Evolutionary conservation across 2,888 invertebrate genomes (phyloP), one percentile per base, ranked within the genome.

Genomic region (Nomada goodeniana): DNA sequence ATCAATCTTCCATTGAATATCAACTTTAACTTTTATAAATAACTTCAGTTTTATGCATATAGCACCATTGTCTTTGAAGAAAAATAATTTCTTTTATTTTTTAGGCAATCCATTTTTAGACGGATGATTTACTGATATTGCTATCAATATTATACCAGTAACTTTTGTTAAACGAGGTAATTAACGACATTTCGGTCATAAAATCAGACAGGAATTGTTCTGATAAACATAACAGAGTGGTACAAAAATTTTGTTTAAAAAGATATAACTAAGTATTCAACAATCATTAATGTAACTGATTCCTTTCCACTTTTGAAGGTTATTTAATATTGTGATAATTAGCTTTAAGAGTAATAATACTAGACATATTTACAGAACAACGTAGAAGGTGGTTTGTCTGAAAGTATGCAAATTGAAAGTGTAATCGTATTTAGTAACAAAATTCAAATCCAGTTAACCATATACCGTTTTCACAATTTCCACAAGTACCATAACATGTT

Each of bases 151-250:
- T 89, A 80, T 90, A 90, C 85, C 89, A 92, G 90, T 92, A 92
- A 91, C 91, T 92, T 92, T 90, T 90, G 89, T 90, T 90, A 89
- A 92, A 91, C 91, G 91, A 92, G 92, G 92, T 92, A 92, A 92
- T 91, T 87, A 89, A 91, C 88, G 89, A 90, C 88, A 74, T 87
- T 65, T 91, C 90, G 90, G 92, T 92, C 91, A 84, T 89, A 84
- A 92, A 89, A 89, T 89, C 80, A 86, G 85, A 89, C 80, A 90
- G 82, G 80, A 84, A 83, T 85, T 79, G 86, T 82, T 88, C 82
- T 77, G 76, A 74, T 85, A 86, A 88, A 89, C 82, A 86, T 85
- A 89, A 85, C 69, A 81, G 74, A 86, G 70, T 72, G 86, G 86
- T 79, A 76, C 76, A 73, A 81, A 63, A 82, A 61, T 57, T 82